phyloP scores from a whole-genome alignment of 2,113 vertebrate species.

The Ctenomys sociabilis region DNA sequence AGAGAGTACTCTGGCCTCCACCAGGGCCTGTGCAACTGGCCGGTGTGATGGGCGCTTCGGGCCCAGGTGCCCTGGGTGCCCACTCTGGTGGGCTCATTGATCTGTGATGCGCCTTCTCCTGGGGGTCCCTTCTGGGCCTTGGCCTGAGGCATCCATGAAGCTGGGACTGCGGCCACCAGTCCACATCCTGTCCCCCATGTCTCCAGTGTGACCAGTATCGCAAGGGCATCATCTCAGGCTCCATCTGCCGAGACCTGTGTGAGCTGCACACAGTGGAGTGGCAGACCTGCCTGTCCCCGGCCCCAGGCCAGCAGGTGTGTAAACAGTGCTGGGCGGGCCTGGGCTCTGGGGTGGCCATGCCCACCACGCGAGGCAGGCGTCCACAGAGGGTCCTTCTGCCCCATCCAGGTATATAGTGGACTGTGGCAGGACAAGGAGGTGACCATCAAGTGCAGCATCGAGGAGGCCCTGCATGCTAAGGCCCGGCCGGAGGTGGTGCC shows the following conservation, averaged over 20 bases:
- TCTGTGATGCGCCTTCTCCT: fast-evolving
- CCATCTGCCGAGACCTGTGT: conserved; percentile 94
- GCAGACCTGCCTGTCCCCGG: conserved; percentile 93
- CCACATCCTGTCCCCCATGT: background rate
- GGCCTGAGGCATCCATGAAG: background rate
- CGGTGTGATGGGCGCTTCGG: fast-evolving
- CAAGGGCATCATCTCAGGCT: conserved; percentile 96
- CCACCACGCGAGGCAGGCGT: fast-evolving
- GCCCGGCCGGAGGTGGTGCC: conserved; percentile 81
- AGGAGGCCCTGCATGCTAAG: conserved; percentile 86
- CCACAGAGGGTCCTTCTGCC: background rate
- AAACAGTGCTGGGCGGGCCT: background rate
- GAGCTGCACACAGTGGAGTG: conserved; percentile 91
- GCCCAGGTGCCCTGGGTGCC: background rate
- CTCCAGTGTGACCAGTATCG: conserved; percentile 96
- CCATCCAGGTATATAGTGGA: conserved; percentile 92
- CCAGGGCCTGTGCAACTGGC: background rate
- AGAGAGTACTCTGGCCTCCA: too few relatives aligned
- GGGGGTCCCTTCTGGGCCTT: background rate
- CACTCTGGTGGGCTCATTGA: background rate
- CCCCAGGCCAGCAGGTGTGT: conserved; percentile 92
- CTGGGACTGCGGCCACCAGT: background rate
- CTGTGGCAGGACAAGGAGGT: conserved; percentile 94
- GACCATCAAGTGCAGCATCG: conserved; percentile 94
- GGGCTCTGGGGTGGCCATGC: background rate